Conservation (phyloP, 2,797 vertebrate genomes). For the Synaphobranchus kaupii region DNA sequence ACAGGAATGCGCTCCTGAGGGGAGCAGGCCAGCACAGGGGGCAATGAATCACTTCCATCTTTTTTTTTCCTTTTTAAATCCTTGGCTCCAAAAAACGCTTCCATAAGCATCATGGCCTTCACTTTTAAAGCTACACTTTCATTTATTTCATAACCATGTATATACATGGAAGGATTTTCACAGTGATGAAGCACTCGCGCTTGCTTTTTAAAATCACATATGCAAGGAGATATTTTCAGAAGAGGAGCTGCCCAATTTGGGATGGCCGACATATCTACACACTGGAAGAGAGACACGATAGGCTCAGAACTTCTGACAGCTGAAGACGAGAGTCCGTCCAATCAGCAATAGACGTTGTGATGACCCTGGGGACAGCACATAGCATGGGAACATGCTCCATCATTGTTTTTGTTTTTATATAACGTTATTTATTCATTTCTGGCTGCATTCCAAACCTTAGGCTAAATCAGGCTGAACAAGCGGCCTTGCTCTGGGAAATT, state of each 20-base stretch:
- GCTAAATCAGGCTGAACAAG: not conserved
- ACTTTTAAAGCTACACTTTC: not conserved
- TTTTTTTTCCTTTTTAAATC: not conserved
- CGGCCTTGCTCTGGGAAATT: not conserved
- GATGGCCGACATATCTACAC: not conserved
- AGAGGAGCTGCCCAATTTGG: not conserved
- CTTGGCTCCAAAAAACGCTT: not conserved
- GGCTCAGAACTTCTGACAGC: not conserved
- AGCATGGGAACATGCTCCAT: not conserved
- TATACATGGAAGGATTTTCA: not conserved
- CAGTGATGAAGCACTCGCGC: not conserved
- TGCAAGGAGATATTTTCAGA: not conserved
- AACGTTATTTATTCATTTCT: not conserved
- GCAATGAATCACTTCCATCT: too few species aligned
- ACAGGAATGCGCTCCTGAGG: conserved; percentile 25
- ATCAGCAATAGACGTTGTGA: not conserved
- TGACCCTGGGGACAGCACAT: not conserved
- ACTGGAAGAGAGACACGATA: not conserved
- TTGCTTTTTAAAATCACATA: not conserved
- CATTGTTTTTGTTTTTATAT: not conserved
- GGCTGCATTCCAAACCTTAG: not conserved
- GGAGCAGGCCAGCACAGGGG: too few species aligned
- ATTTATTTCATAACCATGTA: not conserved
- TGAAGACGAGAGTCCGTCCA: not conserved
- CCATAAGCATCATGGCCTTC: not conserved